These are phyloP conservation scores for Cephus rjabovi DNA, from an alignment of 2,888 invertebrate species.

Conservation along the genomic window DNA sequence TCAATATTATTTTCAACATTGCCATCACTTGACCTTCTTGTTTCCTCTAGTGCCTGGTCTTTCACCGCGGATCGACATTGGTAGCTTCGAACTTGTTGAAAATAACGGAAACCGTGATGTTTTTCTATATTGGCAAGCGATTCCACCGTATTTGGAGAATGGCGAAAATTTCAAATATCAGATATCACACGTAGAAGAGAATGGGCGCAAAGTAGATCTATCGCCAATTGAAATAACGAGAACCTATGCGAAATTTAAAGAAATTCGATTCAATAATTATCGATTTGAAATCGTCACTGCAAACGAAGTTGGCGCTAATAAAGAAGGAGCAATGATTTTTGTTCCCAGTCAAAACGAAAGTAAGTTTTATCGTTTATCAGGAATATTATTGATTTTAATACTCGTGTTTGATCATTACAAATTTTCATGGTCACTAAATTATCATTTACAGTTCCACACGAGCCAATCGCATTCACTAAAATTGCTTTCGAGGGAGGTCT, in stretches of 20 bases:
- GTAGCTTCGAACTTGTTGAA: slow-evolving; percentile 76
- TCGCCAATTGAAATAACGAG: slow-evolving; percentile 70
- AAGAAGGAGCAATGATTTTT: slow-evolving; percentile 70
- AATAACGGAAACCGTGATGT: slow-evolving; percentile 72
- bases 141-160: slow-evolving; percentile 77
- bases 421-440: background rate
- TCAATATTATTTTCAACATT: slow-evolving; percentile 29
- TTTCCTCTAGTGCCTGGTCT: slow-evolving; percentile 70
- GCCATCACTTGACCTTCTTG: slow-evolving; percentile 10
- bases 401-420: slow-evolving; percentile 14
- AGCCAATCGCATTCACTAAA: slow-evolving; percentile 77
- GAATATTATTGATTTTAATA: slow-evolving; percentile 9
- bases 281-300: slow-evolving; percentile 73
- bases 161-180: slow-evolving; percentile 81
- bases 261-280: slow-evolving; percentile 67
- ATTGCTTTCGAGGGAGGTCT: slow-evolving; percentile 78
- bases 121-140: slow-evolving; percentile 83
- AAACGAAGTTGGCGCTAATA: slow-evolving; percentile 73
- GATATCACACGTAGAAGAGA: slow-evolving; percentile 68
- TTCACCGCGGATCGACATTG: slow-evolving; percentile 78
- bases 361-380: slow-evolving; percentile 50
- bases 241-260: slow-evolving; percentile 73
- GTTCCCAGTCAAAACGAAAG: slow-evolving; percentile 72
- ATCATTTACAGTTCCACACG: slow-evolving; percentile 61
- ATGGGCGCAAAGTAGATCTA: slow-evolving; percentile 62